phyloP scores from a whole-genome alignment of 2,797 vertebrate genomes.

The Schizopygopsis pylzovi region DNA sequence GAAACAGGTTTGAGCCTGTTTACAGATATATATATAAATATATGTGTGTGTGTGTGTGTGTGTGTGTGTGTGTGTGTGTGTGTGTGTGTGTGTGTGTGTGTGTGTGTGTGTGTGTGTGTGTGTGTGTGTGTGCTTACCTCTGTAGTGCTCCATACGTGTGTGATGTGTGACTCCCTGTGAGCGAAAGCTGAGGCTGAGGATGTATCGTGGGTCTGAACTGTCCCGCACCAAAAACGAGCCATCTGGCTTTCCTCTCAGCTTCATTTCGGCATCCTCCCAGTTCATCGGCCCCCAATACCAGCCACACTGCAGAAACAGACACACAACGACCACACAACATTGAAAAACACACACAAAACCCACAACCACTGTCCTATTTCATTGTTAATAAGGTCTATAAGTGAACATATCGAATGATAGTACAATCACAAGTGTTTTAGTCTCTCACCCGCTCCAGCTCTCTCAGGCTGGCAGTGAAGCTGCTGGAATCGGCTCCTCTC shows the following conservation, averaged over 20 bases:
- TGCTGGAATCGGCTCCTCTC: constrained; percentile 87
- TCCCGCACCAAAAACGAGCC: constrained; percentile 96
- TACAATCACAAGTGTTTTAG: neutral
- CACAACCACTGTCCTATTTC: neutral
- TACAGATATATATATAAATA: neutral
- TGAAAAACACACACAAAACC: constrained; percentile 6
- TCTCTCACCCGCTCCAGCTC: constrained; percentile 91
- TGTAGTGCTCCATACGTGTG: constrained; percentile 89
- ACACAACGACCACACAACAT: constrained; percentile 15
- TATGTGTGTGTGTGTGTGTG: neutral
- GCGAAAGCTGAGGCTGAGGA: constrained; percentile 96
- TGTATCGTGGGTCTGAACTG: constrained; percentile 95
- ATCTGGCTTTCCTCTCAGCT: constrained; percentile 92
- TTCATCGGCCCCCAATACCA: constrained; percentile 99
- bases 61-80: neutral
- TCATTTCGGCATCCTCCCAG: constrained; percentile 98
- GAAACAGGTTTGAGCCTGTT: constrained; percentile 54
- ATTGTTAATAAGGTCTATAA: neutral
- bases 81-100: neutral
- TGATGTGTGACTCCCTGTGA: constrained; percentile 95
- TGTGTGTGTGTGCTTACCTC: constrained; percentile 71
- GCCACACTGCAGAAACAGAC: constrained; percentile 80
- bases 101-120: neutral
- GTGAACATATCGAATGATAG: neutral
- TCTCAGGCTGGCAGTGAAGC: constrained; percentile 92